Conservation (phyloP, 2,113 vertebrate species). For the Lonchura striata region DNA sequence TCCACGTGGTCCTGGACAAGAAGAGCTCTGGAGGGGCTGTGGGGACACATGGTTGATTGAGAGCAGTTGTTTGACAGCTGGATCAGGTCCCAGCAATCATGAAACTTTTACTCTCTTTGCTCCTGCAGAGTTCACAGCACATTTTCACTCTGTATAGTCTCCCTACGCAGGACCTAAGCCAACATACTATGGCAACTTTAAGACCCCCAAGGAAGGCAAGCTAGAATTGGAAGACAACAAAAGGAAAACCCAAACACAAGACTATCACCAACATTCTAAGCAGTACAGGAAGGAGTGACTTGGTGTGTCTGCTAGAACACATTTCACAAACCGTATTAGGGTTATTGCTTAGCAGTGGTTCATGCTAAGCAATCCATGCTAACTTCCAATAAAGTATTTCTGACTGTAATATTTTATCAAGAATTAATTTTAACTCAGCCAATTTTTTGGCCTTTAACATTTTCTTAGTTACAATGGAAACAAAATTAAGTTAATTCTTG, state of each 20-base stretch:
- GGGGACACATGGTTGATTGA: not conserved
- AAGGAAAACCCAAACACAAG: not conserved
- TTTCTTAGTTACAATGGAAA: not conserved
- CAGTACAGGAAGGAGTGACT: not conserved
- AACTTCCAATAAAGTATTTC: not conserved
- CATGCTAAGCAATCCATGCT: not conserved
- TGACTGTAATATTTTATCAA: not conserved
- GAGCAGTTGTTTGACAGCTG: not conserved
- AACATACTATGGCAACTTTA: not conserved
- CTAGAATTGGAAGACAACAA: not conserved
- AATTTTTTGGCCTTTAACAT: not conserved
- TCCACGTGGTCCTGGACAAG: rapidly evolving
- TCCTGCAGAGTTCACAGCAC: not conserved
- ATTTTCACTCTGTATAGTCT: not conserved
- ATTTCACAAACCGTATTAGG: not conserved
- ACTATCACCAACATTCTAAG: not conserved
- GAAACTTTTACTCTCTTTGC: not conserved
- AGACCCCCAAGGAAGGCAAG: not conserved
- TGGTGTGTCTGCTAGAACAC: not conserved
- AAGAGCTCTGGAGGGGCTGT: not conserved
- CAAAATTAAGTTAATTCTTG: not conserved
- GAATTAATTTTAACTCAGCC: not conserved
- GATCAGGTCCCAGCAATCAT: not conserved
- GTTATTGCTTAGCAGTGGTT: not conserved
- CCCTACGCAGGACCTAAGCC: not conserved